phyloP scores from a whole-genome alignment of 2,113 vertebrate species.

The Smithornis capensis region DNA sequence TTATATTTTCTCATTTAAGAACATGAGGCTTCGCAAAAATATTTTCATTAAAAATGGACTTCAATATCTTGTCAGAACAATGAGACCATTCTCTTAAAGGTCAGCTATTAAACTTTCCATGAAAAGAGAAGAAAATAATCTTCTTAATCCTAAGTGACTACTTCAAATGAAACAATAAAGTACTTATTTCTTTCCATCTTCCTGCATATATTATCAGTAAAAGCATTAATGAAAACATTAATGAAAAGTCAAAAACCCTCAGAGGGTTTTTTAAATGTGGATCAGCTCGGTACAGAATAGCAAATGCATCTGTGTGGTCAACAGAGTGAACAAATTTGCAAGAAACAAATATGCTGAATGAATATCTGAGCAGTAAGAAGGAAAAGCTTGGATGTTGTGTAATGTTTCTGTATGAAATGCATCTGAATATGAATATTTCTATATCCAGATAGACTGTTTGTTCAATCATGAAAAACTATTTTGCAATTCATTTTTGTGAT shows the following conservation, averaged over 20 bases:
- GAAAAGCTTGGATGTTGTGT: neutral
- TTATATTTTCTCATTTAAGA: neutral
- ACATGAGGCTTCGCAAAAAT: neutral
- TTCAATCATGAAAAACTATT: neutral
- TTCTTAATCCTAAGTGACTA: conserved; percentile 25
- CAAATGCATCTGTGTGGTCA: neutral
- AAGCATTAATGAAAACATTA: conserved; percentile 24
- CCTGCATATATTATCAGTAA: neutral
- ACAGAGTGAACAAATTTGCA: neutral
- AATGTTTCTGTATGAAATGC: neutral
- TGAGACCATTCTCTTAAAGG: neutral
- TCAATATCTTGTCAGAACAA: neutral
- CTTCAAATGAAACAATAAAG: conserved; percentile 26
- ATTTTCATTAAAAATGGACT: neutral
- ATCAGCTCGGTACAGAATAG: neutral
- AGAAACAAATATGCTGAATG: neutral
- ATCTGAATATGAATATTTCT: neutral
- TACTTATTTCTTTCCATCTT: conserved; percentile 6
- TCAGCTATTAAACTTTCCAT: neutral
- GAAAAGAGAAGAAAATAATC: neutral
- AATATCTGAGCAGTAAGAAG: neutral
- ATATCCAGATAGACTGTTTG: neutral
- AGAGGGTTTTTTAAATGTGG: neutral
- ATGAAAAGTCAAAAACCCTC: neutral
- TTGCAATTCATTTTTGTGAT: neutral